Evolutionary conservation across 1,140 invertebrate species (phyloP), one percentile per base, ranked within the genome.

Genomic region (Apis florea): DNA sequence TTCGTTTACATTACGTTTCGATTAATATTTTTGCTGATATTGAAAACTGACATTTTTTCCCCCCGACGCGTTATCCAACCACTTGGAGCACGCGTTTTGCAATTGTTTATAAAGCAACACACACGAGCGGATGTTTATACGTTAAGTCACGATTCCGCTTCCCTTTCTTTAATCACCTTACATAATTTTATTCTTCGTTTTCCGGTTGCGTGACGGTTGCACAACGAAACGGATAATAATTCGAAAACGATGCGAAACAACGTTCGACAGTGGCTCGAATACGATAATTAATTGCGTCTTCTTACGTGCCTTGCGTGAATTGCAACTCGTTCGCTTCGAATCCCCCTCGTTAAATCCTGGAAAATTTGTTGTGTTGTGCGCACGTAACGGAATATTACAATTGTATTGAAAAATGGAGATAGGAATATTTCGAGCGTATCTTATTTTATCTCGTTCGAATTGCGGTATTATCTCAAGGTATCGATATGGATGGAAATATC

Each of bases 101-200:
- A 49, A 67, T 58, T 74, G 26, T 59, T 81, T 66, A 19, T 54
- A n/a, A 47, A 47, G 49, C 49, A 31, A 49, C 11, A 54, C 31
- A 61, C 49, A 47, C 15, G 13, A 12, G 19, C 26, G 59, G 17
- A 67, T 67, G 79, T 81, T 75, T 53, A 58, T 68, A 26, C 11
- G 26, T 75, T 75, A n/a, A 66, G n/a, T 75, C 71, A 81, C 79
- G 71, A n/a, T 64, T 66, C 26, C 31, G 31, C 4, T 56, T 64
- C n/a, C 31, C 53, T 67, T 73, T 81, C 63, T 47, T 59, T n/a
- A 58, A 75, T 81, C 13, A 47, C 15, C 19, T 81, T 81, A 51
- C n/a, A 49, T 58, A 81, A 81, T 81, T 58, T 13, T n/a, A 24
- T 31, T 66, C 71, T 51, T 56, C 64, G 71, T 67, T 73, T 81